Evolutionary conservation across 2,888 invertebrate genomes (phyloP).

Genomic region (Cyrtodaria siliqua): DNA sequence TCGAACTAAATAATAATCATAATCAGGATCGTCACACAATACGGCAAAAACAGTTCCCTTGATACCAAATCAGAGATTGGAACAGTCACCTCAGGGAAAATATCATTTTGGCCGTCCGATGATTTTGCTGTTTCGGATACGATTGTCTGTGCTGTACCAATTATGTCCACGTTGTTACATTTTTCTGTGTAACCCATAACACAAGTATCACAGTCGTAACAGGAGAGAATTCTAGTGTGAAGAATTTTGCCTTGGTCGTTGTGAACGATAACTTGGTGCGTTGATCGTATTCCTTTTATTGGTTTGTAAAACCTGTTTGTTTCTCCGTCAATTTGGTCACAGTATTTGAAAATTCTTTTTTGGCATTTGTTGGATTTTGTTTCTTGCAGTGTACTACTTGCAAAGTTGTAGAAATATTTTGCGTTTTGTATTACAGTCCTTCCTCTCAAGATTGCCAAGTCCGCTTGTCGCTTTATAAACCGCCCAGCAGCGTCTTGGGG

Average conservation of each 20-base stretch:
- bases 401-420: constrained; percentile 36
- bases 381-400: constrained; percentile 5
- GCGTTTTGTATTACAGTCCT: constrained; percentile 34
- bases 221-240: not conserved
- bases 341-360: constrained; percentile 38
- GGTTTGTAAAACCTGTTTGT: not conserved
- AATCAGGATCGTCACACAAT: constrained; percentile 4
- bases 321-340: constrained; percentile 10
- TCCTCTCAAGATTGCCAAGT: constrained; percentile 39
- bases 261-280: constrained; percentile 1
- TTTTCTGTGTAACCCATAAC: not conserved
- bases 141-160: not conserved
- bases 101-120: not conserved
- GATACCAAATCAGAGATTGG: not conserved
- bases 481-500: constrained; percentile 53
- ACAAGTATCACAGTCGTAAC: not conserved
- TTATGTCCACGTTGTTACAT: too few species aligned
- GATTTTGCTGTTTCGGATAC: constrained; percentile 10
- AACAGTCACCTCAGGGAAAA: not conserved
- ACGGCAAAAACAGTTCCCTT: constrained; percentile 10
- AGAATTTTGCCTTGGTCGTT: not conserved
- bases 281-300: constrained; percentile 6
- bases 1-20: constrained; percentile 26
- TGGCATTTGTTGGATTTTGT: constrained; percentile 32
- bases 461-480: constrained; percentile 41